Percentiles rank a stretch among this genome's conserved stretches.
Evolutionary conservation across 1,140 invertebrate genomes (phyloP).

Genomic region (Cydia pomonella): DNA sequence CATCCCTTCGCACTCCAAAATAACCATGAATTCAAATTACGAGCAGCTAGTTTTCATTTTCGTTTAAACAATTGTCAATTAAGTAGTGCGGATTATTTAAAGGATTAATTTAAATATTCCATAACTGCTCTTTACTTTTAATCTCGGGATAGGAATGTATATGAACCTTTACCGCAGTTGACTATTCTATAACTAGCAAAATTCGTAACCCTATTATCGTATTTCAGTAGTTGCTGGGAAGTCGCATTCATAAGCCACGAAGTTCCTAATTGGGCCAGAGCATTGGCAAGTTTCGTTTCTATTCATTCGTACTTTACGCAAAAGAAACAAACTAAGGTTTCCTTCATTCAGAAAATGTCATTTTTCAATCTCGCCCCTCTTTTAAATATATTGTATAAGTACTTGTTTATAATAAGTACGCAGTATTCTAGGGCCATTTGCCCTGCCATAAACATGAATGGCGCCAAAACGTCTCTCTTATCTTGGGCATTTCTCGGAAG

Average conservation of each 20-base stretch:
- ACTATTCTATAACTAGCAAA: neutral
- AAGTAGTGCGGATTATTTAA: neutral
- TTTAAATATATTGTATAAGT: slow-evolving; percentile 65
- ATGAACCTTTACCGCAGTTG: neutral
- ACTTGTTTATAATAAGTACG: slow-evolving; percentile 77
- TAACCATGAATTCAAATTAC: slow-evolving; percentile 37
- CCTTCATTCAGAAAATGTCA: slow-evolving; percentile 34
- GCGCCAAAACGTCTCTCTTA: slow-evolving; percentile 78
- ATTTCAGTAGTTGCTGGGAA: slow-evolving; percentile 23
- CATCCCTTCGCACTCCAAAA: slow-evolving; percentile 40
- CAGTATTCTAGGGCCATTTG: slow-evolving; percentile 76
- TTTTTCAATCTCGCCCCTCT: slow-evolving; percentile 52
- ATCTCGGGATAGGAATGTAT: neutral
- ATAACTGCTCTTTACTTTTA: neutral
- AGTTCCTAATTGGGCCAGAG: slow-evolving; percentile 27
- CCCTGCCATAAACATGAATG: slow-evolving; percentile 77
- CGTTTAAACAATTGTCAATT: slow-evolving; percentile 36
- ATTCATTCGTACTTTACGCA: slow-evolving; percentile 14
- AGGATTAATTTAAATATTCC: slow-evolving; percentile 7
- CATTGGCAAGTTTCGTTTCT: slow-evolving; percentile 15
- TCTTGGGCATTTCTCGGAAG: slow-evolving; percentile 76
- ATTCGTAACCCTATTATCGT: slow-evolving; percentile 13
- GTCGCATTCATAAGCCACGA: slow-evolving; percentile 15
- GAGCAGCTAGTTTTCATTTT: slow-evolving; percentile 35
- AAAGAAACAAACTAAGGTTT: neutral